Evolutionary conservation across 2,113 vertebrate genomes (phyloP).

Genomic region (Phainopepla nitens): DNA sequence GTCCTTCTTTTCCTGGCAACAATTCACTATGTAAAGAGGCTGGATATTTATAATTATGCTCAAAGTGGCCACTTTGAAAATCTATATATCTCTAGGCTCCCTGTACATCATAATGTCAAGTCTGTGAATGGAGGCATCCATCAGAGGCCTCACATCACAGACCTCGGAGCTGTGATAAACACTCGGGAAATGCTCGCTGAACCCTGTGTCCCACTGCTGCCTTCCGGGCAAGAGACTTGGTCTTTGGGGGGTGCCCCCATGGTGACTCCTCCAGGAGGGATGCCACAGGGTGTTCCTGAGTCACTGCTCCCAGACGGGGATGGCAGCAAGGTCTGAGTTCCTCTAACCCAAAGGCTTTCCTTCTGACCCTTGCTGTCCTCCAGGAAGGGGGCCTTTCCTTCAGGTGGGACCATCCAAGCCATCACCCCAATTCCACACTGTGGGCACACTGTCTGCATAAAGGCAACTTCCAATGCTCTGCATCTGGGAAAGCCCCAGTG

Average conservation of each 20-base stretch:
- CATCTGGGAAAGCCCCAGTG: background rate
- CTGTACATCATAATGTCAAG: constrained; percentile 83
- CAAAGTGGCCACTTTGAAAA: constrained; percentile 77
- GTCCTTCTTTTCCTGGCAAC: constrained; percentile 52
- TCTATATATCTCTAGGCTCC: constrained; percentile 80
- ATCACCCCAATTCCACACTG: background rate
- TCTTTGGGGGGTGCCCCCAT: background rate
- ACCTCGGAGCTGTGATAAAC: constrained; percentile 64
- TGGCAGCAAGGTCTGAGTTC: background rate
- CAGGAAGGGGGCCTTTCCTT: background rate
- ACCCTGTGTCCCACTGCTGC: background rate
- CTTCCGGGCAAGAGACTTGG: background rate
- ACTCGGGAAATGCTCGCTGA: constrained; percentile 24
- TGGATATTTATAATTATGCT: constrained; percentile 75
- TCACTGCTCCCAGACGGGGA: background rate
- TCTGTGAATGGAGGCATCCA: constrained; percentile 76
- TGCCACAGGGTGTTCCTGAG: background rate
- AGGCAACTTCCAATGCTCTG: background rate
- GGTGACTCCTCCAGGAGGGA: background rate
- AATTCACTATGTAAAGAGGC: constrained; percentile 61
- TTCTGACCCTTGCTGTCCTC: background rate
- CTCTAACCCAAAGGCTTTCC: background rate
- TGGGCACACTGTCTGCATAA: background rate
- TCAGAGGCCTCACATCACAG: constrained; percentile 71
- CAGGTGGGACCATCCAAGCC: background rate